These are phyloP conservation scores for Aplidium turbinatum DNA, from an alignment of 23 tunicate genomes.

Conservation along the genomic window DNA sequence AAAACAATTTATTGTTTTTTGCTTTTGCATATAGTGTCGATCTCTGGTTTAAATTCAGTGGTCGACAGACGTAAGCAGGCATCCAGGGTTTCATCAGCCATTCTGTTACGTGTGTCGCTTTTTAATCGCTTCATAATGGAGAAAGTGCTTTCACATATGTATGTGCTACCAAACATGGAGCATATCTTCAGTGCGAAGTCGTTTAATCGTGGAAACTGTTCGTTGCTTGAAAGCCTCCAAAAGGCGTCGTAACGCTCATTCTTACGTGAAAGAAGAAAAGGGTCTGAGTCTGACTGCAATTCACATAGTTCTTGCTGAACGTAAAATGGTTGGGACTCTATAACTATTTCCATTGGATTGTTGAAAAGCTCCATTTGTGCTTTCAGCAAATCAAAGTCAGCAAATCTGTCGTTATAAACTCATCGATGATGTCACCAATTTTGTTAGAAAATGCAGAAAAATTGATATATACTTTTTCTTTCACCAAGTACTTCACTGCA, in stretches of 20 bases:
- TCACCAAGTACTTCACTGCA: no score
- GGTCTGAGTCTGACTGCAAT: conserved; percentile 28
- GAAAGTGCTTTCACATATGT: not conserved
- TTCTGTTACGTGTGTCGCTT: no score
- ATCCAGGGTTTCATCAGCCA: no score
- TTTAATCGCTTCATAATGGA: no score
- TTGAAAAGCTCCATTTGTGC: conserved; percentile 27
- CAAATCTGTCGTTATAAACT: no score
- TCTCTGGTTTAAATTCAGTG: no score
- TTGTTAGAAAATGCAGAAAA: conserved; percentile 17
- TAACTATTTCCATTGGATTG: conserved; percentile 33
- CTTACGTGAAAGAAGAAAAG: conserved; percentile 30
- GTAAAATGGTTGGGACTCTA: conserved; percentile 28
- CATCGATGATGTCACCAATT: conserved; percentile 12
- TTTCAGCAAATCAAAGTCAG: no score
- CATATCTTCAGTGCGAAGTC: conserved; percentile 10
- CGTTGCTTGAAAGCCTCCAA: conserved; percentile 19
- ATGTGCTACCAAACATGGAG: conserved; percentile 27
- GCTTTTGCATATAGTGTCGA: not conserved
- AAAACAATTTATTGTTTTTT: not conserved
- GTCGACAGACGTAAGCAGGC: no score
- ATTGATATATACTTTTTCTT: no score
- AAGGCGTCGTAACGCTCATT: conserved; percentile 25
- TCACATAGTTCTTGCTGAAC: conserved; percentile 26
- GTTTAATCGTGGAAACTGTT: conserved; percentile 8